These are phyloP conservation scores for Diabrotica undecimpunctata DNA, from an alignment of 1,140 invertebrate species.

Conservation along the genomic window DNA sequence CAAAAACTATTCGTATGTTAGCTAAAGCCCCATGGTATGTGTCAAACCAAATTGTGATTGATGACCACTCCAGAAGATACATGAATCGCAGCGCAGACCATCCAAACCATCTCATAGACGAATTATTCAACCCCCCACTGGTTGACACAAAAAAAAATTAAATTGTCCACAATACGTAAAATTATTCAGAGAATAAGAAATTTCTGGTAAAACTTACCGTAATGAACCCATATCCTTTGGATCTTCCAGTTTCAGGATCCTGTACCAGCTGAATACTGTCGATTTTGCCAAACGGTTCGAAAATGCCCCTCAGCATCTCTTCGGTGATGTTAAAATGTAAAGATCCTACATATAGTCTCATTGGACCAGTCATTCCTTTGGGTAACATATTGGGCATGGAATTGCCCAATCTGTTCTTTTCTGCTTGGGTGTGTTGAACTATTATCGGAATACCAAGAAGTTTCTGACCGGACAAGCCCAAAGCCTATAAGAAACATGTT, in stretches of 20 bases:
- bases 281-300: slow-evolving; percentile 99
- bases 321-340: slow-evolving; percentile 99
- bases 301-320: slow-evolving; percentile 97
- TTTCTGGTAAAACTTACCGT: slow-evolving; percentile 66
- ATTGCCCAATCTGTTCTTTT: slow-evolving; percentile 93
- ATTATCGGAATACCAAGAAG: slow-evolving; percentile 96
- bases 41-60: no score
- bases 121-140: no score
- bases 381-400: slow-evolving; percentile 78
- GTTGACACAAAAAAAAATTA: no score
- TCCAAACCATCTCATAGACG: no score
- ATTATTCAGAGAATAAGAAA: no score
- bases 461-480: slow-evolving; percentile 94
- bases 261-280: slow-evolving; percentile 95
- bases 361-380: slow-evolving; percentile 81
- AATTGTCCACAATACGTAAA: no score
- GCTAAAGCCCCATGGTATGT: no score
- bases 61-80: no score
- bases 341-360: slow-evolving; percentile 95
- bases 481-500: slow-evolving; percentile 76
- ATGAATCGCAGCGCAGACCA: no score
- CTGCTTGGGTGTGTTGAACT: slow-evolving; percentile 97
- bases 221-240: slow-evolving; percentile 96
- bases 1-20: no score
- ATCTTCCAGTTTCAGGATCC: slow-evolving; percentile 91